A percentile compares a stretch with the other conserved stretches of the same genome.
Conservation (phyloP, 2,888 invertebrate genomes). For the Drosophila kambysellisi region DNA sequence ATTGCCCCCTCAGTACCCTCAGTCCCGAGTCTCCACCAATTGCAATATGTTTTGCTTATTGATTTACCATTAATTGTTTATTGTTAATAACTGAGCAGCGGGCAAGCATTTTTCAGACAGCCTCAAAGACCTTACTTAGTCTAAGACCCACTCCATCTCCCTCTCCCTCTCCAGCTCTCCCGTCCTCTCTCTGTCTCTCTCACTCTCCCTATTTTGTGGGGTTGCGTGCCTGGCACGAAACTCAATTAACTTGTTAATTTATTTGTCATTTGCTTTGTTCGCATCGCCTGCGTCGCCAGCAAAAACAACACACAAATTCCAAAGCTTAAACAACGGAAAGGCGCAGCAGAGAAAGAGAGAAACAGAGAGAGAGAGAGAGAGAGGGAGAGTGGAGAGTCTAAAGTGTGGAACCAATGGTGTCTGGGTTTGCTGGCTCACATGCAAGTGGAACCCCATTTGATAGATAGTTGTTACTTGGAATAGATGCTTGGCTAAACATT, state of each 20-base stretch:
- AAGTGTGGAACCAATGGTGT: slow-evolving; percentile 6
- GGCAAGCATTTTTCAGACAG: slow-evolving; percentile 2
- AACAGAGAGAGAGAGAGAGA: background rate
- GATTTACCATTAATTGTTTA: slow-evolving; percentile 79
- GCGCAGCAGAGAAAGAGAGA: background rate
- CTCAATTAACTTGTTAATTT: slow-evolving; percentile 80
- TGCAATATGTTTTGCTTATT: slow-evolving; percentile 65
- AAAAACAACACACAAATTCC: slow-evolving; percentile 37
- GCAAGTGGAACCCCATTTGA: slow-evolving; percentile 20
- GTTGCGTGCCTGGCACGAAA: slow-evolving; percentile 58
- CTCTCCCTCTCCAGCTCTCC: background rate
- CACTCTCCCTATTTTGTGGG: background rate
- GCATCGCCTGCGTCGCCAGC: slow-evolving; percentile 42
- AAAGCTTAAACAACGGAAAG: slow-evolving; percentile 1
- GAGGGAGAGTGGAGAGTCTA: slow-evolving; percentile 3
- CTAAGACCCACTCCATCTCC: background rate
- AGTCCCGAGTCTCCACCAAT: slow-evolving; percentile 1
- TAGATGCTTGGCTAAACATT: slow-evolving; percentile 24
- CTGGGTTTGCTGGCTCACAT: slow-evolving; percentile 18
- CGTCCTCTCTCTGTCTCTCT: background rate
- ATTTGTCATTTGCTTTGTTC: slow-evolving; percentile 78
- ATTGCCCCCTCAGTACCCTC: slow-evolving; percentile 26
- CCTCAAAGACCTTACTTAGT: background rate
- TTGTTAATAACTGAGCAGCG: slow-evolving; percentile 70
- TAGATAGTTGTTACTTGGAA: slow-evolving; percentile 22